Percentiles rank a stretch among this genome's conserved stretches.
Evolutionary conservation across 2,797 vertebrate genomes (phyloP).

Genomic region (Alectoris magna): DNA sequence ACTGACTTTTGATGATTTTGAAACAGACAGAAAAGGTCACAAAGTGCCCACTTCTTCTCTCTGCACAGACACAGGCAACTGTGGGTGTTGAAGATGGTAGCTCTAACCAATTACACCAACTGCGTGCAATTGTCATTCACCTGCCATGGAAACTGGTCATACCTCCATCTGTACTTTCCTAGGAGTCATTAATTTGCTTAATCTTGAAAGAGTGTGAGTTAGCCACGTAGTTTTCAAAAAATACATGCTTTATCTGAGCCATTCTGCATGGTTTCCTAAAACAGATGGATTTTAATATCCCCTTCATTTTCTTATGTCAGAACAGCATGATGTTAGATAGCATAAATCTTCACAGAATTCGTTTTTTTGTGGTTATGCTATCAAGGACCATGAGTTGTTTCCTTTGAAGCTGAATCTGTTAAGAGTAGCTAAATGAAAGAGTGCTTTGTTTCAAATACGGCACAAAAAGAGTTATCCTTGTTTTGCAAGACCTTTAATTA

Average conservation of each 20-base stretch:
- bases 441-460: neutral
- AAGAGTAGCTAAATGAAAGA: neutral
- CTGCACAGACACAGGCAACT: neutral
- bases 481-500: conserved; percentile 9
- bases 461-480: neutral
- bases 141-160: neutral
- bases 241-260: neutral
- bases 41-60: neutral
- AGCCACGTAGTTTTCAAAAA: neutral
- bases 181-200: conserved; percentile 5
- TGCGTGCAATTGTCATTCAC: neutral
- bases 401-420: neutral
- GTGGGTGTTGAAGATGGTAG: neutral
- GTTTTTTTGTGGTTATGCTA: neutral
- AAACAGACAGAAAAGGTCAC: conserved; percentile 13
- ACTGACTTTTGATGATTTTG: conserved; percentile 16
- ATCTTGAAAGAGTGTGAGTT: neutral
- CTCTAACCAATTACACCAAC: neutral
- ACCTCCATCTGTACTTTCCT: neutral
- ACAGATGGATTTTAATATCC: neutral
- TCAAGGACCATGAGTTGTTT: neutral
- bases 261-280: neutral
- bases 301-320: neutral
- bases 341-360: neutral
- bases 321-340: neutral